Percentiles rank a stretch among this genome's conserved stretches.
Evolutionary conservation across 1,140 invertebrate species (phyloP).

Genomic region (Papilio polyxenes): DNA sequence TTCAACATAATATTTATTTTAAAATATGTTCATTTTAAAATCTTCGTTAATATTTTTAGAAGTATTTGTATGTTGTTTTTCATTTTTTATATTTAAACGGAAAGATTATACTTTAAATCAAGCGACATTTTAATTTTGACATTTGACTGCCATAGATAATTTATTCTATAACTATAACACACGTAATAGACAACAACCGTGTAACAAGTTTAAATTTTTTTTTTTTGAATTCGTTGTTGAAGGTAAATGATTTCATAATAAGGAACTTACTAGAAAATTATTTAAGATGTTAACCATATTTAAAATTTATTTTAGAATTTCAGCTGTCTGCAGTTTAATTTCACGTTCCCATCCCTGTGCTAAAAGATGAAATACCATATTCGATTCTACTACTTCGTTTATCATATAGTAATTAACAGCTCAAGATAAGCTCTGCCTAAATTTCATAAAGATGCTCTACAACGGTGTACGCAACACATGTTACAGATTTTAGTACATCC

Average conservation of each 20-base stretch:
- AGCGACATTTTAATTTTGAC: slow-evolving; percentile 13
- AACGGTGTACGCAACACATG: background rate
- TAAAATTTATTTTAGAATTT: too few species aligned
- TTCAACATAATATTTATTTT: background rate
- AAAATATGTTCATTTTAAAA: slow-evolving; percentile 29
- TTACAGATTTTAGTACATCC: background rate
- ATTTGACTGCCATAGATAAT: background rate
- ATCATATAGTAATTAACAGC: background rate
- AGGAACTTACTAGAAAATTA: too few species aligned
- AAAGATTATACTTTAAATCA: background rate
- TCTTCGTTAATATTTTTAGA: slow-evolving; percentile 36
- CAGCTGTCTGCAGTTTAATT: too few species aligned
- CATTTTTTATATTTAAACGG: background rate
- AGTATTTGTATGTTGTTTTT: background rate
- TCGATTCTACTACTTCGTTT: too few species aligned
- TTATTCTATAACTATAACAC: background rate
- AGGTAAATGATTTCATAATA: too few species aligned
- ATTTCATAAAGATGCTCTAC: background rate
- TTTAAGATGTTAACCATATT: too few species aligned
- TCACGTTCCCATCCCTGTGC: too few species aligned
- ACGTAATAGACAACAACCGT: background rate
- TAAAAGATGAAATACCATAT: too few species aligned
- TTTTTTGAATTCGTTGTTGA: too few species aligned
- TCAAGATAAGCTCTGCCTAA: background rate
- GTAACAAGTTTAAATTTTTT: background rate